Percentiles rank a stretch among this genome's conserved stretches.
phyloP scores from a whole-genome alignment of 2,888 invertebrate species.

The Dynastes hyllus region DNA sequence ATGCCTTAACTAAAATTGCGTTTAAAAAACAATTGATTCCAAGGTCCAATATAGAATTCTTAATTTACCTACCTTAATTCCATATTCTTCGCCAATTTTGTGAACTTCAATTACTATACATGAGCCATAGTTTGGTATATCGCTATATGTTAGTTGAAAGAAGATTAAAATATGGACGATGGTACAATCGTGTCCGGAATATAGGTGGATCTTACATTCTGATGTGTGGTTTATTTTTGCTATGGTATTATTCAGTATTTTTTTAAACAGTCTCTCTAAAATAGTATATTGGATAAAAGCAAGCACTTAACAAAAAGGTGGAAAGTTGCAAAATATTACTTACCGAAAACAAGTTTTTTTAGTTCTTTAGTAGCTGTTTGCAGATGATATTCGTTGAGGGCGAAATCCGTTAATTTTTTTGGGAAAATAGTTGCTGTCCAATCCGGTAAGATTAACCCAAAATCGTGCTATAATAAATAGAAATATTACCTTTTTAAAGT shows the following conservation, averaged over 20 bases:
- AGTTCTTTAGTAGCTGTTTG: conserved; percentile 22
- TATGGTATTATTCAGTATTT: conserved; percentile 10
- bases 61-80: not conserved
- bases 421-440: conserved; percentile 16
- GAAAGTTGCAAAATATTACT: not conserved
- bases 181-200: conserved; percentile 32
- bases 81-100: not conserved
- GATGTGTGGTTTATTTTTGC: not conserved
- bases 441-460: conserved; percentile 16
- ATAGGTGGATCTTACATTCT: conserved; percentile 18
- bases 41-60: not conserved
- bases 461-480: not conserved
- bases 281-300: too few species aligned
- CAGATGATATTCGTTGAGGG: conserved; percentile 11
- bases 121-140: conserved; percentile 1
- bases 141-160: not conserved
- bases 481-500: too few species aligned
- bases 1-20: not conserved
- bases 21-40: not conserved
- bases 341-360: conserved; percentile 14
- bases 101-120: conserved; percentile 13
- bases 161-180: not conserved
- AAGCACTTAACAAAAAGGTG: not conserved
- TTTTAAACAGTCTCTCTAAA: conserved; percentile 4
- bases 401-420: conserved; percentile 3